Evolutionary conservation across 2,113 vertebrate genomes (phyloP), one percentile per base, ranked within the genome.

Genomic region (Atrichornis clamosus): DNA sequence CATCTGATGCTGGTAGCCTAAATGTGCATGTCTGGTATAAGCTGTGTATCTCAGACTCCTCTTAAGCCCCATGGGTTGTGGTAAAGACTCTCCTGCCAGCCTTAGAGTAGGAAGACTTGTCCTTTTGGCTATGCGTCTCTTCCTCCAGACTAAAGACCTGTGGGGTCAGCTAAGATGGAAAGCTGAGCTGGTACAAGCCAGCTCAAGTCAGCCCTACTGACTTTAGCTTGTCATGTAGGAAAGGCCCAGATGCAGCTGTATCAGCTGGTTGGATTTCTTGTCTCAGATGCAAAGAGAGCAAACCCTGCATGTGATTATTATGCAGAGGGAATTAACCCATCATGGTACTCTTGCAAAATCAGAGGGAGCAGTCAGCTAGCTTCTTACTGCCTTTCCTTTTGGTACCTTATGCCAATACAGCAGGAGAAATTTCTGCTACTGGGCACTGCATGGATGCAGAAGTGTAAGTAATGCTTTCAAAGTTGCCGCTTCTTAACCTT

Each of bases 51-150:
- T 68, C 30, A 52, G 27, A 15, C 13, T 50, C 4, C 62, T 77
- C 23, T 59, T 16, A 63, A 82, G 19, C 46, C 10, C 44, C 1
- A 1, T 14, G 4, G 49, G 8, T 44, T 78, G 13, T 0, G 1
- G 10, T 63, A 70, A 84, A 9, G 33, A 17, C 23, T 46, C 10
- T 55, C 14, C 12, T 7, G 11, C 24, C 2, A 7, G 19, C 13
- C 11, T 44, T 69, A 27, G 6, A 18, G 16, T 8, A 55, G 21
- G 30, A 70, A 63, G 30, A 62, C 35, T 53, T 77, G 15, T 37
- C 12, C 4, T 49, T 84, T 82, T 87, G 60, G 15, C 17, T 35
- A 0, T 53, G 24, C 12, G 56, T 18, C 28, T 67, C 7, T 44
- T 44, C 28, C 6, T 68, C 15, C 15, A 46, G 58, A 14, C 13